phyloP scores from a whole-genome alignment of 1,140 invertebrate genomes.

The Drosophila sproati region DNA sequence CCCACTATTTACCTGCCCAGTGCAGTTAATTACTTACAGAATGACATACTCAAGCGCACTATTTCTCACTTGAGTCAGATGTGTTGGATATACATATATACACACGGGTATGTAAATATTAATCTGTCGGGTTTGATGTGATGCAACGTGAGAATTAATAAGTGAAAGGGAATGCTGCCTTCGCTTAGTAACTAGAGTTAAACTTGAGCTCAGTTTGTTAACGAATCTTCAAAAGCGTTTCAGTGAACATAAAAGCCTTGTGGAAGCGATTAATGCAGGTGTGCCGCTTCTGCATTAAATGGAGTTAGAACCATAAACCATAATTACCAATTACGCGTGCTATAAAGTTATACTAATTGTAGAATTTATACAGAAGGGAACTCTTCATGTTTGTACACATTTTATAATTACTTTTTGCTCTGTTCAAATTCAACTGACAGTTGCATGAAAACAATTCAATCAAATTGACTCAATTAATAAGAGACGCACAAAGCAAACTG shows the following conservation, averaged over 20 bases:
- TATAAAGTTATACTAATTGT: no score
- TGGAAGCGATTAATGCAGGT: slow-evolving; percentile 32
- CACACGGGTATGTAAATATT: not conserved
- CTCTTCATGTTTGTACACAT: not conserved
- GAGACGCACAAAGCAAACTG: slow-evolving; percentile 45
- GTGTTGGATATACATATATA: slow-evolving; percentile 41
- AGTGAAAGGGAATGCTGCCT: slow-evolving; percentile 65
- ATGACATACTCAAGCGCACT: slow-evolving; percentile 63
- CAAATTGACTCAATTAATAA: slow-evolving; percentile 54
- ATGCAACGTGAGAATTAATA: slow-evolving; percentile 38
- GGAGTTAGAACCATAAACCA: no score
- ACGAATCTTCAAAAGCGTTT: slow-evolving; percentile 46
- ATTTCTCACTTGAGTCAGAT: slow-evolving; percentile 59
- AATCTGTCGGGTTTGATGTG: slow-evolving; percentile 25
- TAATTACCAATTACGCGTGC: no score
- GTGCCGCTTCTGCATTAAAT: not conserved
- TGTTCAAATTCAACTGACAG: not conserved
- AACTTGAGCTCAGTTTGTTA: slow-evolving; percentile 68
- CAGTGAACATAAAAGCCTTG: slow-evolving; percentile 62
- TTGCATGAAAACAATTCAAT: slow-evolving; percentile 59
- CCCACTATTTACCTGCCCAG: slow-evolving; percentile 20
- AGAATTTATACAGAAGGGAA: no score
- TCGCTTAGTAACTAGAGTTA: slow-evolving; percentile 46
- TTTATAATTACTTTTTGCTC: not conserved
- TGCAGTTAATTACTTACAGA: slow-evolving; percentile 63